Percentiles rank a stretch among this genome's conserved stretches.
These are phyloP conservation scores for Cryptoprocta ferox DNA, from an alignment of 2,797 vertebrate species.

Conservation along the genomic window DNA sequence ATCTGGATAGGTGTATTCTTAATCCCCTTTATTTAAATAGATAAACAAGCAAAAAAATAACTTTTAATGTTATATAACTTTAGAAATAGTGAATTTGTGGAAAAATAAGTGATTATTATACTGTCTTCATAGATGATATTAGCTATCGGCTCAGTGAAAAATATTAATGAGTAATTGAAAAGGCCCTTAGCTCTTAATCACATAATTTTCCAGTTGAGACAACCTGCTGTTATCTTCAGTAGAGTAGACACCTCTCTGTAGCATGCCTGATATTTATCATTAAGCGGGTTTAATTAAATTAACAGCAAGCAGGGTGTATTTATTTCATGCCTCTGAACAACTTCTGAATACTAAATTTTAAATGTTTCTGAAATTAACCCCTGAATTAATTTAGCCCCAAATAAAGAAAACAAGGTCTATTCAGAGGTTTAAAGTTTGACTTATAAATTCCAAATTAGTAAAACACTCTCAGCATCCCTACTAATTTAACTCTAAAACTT, in stretches of 20 bases:
- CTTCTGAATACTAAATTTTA: conserved; percentile 25
- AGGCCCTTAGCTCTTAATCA: background rate
- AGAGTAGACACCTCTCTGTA: background rate
- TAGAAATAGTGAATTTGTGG: background rate
- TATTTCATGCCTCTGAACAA: background rate
- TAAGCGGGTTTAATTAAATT: conserved; percentile 55
- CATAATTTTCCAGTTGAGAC: conserved; percentile 31
- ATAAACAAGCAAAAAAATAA: background rate
- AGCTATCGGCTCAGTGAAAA: background rate
- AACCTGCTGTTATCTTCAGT: background rate
- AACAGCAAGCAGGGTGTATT: background rate
- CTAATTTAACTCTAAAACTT: background rate
- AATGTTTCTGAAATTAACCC: background rate
- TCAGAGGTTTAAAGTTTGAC: background rate
- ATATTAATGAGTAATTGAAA: conserved; percentile 8
- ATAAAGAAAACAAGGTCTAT: background rate
- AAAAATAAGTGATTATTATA: background rate
- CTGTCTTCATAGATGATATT: background rate
- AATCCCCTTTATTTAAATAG: background rate
- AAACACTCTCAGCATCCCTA: background rate
- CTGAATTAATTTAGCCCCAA: background rate
- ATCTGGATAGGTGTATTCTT: background rate
- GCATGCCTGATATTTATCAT: conserved; percentile 4
- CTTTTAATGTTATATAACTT: background rate
- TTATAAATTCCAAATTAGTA: background rate